These are phyloP conservation scores for Elaeidobius kamerunicus DNA, from an alignment of 2,888 invertebrate genomes.

Conservation along the genomic window DNA sequence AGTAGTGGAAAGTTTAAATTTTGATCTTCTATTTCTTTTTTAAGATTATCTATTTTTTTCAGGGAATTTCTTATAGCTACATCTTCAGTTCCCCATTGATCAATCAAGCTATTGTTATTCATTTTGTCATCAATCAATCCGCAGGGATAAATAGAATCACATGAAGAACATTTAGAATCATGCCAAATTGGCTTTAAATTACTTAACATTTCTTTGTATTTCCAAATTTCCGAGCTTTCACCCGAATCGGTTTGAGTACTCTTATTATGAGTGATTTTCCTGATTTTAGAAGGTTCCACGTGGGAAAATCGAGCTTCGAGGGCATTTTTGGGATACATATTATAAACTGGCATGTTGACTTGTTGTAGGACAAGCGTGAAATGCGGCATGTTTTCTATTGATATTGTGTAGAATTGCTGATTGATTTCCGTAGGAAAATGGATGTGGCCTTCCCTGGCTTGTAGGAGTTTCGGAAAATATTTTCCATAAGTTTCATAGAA, in stretches of 20 bases:
- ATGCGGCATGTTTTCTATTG: slow-evolving; percentile 32
- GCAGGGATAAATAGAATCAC: neutral
- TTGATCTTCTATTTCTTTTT: too few species aligned
- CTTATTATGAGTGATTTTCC: neutral
- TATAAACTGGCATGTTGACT: slow-evolving; percentile 32
- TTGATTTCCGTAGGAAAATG: slow-evolving; percentile 5
- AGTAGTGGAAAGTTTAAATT: too few species aligned
- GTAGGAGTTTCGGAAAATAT: slow-evolving; percentile 30
- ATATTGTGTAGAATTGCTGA: slow-evolving; percentile 23
- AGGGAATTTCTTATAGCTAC: too few species aligned
- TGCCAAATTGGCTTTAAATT: slow-evolving; percentile 12
- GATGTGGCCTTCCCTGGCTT: slow-evolving; percentile 17
- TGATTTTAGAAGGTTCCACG: slow-evolving; percentile 1
- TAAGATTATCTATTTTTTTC: slow-evolving; percentile 1
- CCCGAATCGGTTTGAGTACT: slow-evolving; percentile 15
- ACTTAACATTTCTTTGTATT: slow-evolving; percentile 13
- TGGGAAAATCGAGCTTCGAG: neutral
- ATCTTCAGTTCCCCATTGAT: too few species aligned
- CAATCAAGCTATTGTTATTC: too few species aligned
- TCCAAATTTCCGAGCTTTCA: slow-evolving; percentile 12
- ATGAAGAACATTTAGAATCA: slow-evolving; percentile 1
- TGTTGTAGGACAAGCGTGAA: slow-evolving; percentile 31
- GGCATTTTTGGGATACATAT: slow-evolving; percentile 4
- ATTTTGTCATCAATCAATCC: too few species aligned
- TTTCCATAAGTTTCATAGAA: slow-evolving; percentile 33